Evolutionary conservation across 2,888 invertebrate genomes (phyloP).

Genomic region (Stomorhina lunata): DNA sequence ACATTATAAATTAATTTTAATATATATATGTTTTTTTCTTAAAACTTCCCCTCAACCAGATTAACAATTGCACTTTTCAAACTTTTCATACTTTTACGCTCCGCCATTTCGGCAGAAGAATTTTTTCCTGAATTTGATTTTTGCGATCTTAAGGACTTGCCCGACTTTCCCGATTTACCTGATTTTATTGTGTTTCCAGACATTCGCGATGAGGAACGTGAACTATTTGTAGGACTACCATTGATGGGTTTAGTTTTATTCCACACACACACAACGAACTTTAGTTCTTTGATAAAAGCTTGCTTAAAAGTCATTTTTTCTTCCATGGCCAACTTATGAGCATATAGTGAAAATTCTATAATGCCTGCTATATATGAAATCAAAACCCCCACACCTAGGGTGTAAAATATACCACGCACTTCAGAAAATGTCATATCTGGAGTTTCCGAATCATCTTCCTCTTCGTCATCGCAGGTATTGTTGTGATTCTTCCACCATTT

Average conservation of each 20-base stretch:
- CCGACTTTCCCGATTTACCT: conserved; percentile 52
- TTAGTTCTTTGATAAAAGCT: conserved; percentile 71
- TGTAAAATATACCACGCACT: conserved; percentile 94
- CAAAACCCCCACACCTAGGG: conserved; percentile 87
- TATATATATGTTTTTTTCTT: too few relatives aligned
- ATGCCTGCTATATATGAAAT: conserved; percentile 88
- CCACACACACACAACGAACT: conserved; percentile 74
- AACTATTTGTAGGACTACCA: conserved; percentile 70
- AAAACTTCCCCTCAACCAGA: conserved; percentile 20
- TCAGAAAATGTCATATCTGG: conserved; percentile 80
- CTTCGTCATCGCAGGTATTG: conserved; percentile 72
- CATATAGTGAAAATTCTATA: conserved; percentile 91
- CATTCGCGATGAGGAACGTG: conserved; percentile 70
- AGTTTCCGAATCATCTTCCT: conserved; percentile 67
- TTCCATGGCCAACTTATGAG: conserved; percentile 87
- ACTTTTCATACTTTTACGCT: conserved; percentile 53
- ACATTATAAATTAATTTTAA: neutral
- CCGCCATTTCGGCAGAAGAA: conserved; percentile 71
- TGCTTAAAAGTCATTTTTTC: conserved; percentile 81
- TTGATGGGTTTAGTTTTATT: conserved; percentile 74
- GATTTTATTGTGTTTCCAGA: conserved; percentile 71
- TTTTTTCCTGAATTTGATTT: conserved; percentile 24
- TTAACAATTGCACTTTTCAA: conserved; percentile 51
- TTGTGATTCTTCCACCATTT: conserved; percentile 93
- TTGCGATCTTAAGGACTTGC: conserved; percentile 2